phyloP scores from a whole-genome alignment of 1,140 invertebrate genomes.

The Stratiolaelaps scimitus region DNA sequence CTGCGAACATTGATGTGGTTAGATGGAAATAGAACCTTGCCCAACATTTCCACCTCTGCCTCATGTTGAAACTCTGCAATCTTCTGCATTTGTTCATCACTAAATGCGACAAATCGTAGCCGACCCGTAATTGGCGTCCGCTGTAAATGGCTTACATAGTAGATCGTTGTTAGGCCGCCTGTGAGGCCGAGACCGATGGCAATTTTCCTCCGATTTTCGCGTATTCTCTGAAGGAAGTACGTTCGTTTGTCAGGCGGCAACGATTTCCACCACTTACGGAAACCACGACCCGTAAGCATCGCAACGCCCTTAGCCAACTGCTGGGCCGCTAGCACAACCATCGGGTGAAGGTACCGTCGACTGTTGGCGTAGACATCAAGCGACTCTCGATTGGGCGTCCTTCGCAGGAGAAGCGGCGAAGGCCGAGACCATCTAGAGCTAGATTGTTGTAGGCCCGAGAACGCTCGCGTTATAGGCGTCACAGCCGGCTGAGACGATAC shows the following conservation, averaged over 20 bases:
- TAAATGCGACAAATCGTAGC: slow-evolving; percentile 47
- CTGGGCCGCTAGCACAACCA: slow-evolving; percentile 30
- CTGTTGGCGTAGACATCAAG: too few relatives aligned
- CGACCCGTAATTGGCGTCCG: slow-evolving; percentile 46
- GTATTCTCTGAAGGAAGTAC: slow-evolving; percentile 37
- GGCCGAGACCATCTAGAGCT: too few relatives aligned
- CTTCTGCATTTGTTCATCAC: slow-evolving; percentile 42
- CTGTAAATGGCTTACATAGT: slow-evolving; percentile 46
- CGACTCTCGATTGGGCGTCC: too few relatives aligned
- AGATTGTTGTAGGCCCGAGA: too few relatives aligned
- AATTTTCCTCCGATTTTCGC: slow-evolving; percentile 38
- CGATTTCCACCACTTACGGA: slow-evolving; percentile 45
- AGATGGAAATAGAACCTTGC: slow-evolving; percentile 40
- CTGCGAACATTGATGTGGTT: slow-evolving; percentile 40
- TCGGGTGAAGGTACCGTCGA: slow-evolving; percentile 33
- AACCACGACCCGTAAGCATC: slow-evolving; percentile 36
- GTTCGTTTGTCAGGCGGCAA: slow-evolving; percentile 40
- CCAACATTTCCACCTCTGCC: slow-evolving; percentile 38
- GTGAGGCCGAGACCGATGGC: slow-evolving; percentile 32
- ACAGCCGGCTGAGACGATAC: too few relatives aligned
- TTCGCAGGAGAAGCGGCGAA: too few relatives aligned
- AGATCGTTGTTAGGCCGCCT: slow-evolving; percentile 35
- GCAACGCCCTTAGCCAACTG: slow-evolving; percentile 33
- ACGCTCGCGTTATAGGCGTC: too few relatives aligned
- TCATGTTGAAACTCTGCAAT: slow-evolving; percentile 42